phyloP scores from a whole-genome alignment of 2,797 vertebrate species.

The Sebastes diploproa region DNA sequence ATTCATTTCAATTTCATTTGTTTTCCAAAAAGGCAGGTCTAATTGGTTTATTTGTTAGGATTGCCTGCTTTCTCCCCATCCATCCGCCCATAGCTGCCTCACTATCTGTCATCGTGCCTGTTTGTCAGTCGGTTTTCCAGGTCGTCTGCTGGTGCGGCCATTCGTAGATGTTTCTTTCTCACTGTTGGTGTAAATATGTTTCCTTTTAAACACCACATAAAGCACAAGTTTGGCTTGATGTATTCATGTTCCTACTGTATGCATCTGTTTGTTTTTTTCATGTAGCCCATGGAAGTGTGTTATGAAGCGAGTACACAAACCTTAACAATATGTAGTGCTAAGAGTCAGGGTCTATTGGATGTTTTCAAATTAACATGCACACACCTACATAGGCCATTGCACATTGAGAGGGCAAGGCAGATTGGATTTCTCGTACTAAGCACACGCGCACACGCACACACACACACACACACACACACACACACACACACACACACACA shows the following conservation, averaged over 20 bases:
- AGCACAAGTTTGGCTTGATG: background rate
- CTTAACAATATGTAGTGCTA: background rate
- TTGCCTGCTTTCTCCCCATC: background rate
- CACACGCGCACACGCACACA: background rate
- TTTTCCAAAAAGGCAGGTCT: background rate
- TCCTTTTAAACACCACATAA: background rate
- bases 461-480: background rate
- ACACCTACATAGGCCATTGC: background rate
- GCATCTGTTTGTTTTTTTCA: background rate
- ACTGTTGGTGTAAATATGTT: background rate
- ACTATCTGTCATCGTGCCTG: background rate
- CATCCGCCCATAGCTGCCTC: background rate
- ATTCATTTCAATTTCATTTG: background rate
- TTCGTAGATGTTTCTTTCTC: background rate
- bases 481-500: background rate
- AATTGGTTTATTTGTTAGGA: background rate
- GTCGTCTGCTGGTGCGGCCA: background rate
- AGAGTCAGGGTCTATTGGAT: background rate
- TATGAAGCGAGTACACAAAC: background rate
- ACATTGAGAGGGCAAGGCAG: constrained; percentile 11
- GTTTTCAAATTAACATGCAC: constrained; percentile 11
- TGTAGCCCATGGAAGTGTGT: background rate
- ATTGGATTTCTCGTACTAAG: constrained; percentile 16
- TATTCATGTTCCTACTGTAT: background rate
- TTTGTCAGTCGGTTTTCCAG: background rate